phyloP scores from a whole-genome alignment of 2,888 invertebrate species.

The Conops quadrifasciatus region DNA sequence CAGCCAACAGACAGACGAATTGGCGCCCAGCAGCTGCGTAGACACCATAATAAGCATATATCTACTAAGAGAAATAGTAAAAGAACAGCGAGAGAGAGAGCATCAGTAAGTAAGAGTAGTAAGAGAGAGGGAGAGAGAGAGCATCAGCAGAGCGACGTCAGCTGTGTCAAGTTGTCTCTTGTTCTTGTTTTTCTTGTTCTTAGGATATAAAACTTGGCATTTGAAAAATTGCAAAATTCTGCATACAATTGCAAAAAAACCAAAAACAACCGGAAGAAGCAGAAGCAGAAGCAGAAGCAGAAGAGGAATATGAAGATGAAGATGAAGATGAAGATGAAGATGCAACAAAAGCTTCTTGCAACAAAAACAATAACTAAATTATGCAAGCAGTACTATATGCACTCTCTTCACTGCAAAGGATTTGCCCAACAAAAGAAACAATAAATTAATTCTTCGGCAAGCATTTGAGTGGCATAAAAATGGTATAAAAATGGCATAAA shows the following conservation, averaged over 20 bases:
- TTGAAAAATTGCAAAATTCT: neutral
- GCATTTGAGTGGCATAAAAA: too few species aligned
- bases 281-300: too few species aligned
- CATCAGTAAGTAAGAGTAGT: neutral
- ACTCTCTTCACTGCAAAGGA: too few species aligned
- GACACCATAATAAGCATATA: constrained; percentile 24
- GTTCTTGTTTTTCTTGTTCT: too few species aligned
- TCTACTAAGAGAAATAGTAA: neutral
- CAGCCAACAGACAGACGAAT: constrained; percentile 31
- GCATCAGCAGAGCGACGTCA: neutral
- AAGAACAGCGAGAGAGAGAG: neutral
- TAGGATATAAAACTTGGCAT: constrained; percentile 12
- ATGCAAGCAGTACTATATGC: neutral
- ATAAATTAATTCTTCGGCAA: too few species aligned
- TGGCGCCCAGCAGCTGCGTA: constrained; percentile 17
- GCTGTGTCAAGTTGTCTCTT: neutral
- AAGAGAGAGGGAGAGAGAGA: neutral
- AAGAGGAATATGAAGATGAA: neutral
- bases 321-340: neutral
- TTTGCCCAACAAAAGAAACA: too few species aligned
- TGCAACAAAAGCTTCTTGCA: constrained; percentile 6
- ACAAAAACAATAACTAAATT: neutral
- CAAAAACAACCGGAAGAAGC: too few species aligned
- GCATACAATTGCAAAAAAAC: too few species aligned
- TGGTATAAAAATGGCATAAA: too few species aligned